Conservation (phyloP, 2,113 vertebrate species). For the Caracal caracal region DNA sequence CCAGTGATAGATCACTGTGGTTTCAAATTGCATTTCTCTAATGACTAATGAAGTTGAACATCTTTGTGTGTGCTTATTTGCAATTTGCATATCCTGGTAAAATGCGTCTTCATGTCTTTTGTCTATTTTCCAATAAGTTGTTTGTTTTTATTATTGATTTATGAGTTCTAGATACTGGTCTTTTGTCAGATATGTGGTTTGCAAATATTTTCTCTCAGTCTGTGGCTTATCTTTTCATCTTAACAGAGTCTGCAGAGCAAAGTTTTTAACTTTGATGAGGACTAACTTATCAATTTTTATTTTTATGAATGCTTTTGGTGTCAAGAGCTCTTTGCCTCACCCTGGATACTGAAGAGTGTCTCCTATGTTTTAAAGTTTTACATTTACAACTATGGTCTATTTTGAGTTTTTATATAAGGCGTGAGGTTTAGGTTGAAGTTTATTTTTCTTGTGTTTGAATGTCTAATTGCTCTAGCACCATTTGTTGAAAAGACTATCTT, state of each 20-base stretch:
- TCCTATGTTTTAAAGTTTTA: neutral
- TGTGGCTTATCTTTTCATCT: no score
- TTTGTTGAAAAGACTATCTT: neutral
- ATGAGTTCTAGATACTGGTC: no score
- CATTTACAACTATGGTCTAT: neutral
- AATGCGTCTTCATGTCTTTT: no score
- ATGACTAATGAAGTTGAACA: neutral
- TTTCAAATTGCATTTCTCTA: neutral
- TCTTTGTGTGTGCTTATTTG: no score
- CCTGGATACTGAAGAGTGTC: neutral
- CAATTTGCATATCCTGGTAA: no score
- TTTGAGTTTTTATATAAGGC: neutral
- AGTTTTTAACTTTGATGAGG: neutral
- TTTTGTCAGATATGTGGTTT: no score
- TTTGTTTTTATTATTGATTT: no score
- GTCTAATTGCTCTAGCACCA: neutral
- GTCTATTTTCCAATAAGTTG: no score
- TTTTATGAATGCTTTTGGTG: neutral
- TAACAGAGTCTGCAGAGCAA: neutral
- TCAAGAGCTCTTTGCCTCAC: neutral
- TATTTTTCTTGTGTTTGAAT: neutral
- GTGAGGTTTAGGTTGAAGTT: neutral
- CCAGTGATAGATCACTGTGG: neutral
- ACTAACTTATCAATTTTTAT: neutral
- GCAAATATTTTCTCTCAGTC: no score